Evolutionary conservation across 2,888 invertebrate species (phyloP), one percentile per base, ranked within the genome.

Genomic region (Reticulitermes lucifugus): DNA sequence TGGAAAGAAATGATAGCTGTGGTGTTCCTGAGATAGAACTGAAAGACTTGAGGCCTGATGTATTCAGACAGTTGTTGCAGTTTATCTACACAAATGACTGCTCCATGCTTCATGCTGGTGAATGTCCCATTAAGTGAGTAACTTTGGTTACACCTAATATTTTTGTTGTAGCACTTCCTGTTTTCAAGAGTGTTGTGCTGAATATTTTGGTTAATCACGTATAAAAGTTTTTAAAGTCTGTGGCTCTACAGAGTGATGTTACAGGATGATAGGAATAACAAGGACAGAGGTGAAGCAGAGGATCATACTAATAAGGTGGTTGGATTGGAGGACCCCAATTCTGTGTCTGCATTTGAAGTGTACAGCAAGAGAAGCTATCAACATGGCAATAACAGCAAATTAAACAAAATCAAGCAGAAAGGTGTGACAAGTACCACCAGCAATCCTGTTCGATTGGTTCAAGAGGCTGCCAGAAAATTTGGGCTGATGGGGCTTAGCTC

Each of bases 41-140:
- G 7, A 91, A 93, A 0, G 92, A 93, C 86, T 90, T 94, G 0
- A 92, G 93, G 83, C 92, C 94, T 0, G 93, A 94, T 83, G 94
- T 96, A 85, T 96, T 97, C 89, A 93, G 95, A 86, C 92, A 96
- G 86, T 91, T 96, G n/a, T 89, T 97, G 12, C 90, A 91, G 85
- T 95, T 91, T 89, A 93, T 96, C 88, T 97, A 97, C 89, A 94
- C 94, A 0, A 94, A 94, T 9, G 91, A 91, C 0, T 96, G 95
- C 89, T 94, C 94, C 88, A 92, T 95, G 35, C 90, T 93, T 0
- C 92, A 91, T 82, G 88, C 92, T 59, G 95, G 94, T 0, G 90
- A 91, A 2, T 92, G 93, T 86, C 89, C 90, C 29, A 87, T 87
- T 22, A 87, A 88, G 85, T 87, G 79, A 87, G 83, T 77, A 79